Evolutionary conservation across 2,113 vertebrate species (phyloP), one percentile per base, ranked within the genome.

Genomic region (Anarhynchus alexandrinus): DNA sequence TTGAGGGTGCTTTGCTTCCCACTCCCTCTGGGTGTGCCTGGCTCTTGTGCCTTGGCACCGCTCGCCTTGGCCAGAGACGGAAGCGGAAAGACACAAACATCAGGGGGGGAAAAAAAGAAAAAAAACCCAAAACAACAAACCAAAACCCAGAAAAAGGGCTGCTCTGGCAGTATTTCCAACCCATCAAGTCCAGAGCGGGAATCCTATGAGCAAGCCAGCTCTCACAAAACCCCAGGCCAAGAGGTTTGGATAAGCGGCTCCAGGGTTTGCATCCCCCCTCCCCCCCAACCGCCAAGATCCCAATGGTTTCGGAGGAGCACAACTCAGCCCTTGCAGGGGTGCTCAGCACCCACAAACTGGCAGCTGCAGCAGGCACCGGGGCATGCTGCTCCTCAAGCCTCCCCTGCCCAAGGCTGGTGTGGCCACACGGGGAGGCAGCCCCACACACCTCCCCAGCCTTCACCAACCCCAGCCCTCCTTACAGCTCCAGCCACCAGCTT

Each of bases 1-100:
- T 9, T 65, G 62, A 87, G 90, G 70, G 58, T 25, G 15, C 74
- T 85, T 86, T 82, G 58, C 74, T 91, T 91, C n/a, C n/a, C 30
- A 70, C 36, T 88, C 65, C 73, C 40, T 54, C 82, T 86, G 78
- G 78, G 70, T 55, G 74, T 93, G 91, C 89, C 91, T 82, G 78
- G 77, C 42, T 62, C 83, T 42, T 51, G 81, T 58, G 86, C 86
- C 65, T 85, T 89, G 88, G 96, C 90, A 92, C 76, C 2, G 2
- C 73, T 88, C 4, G 38, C 23, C 64, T 86, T 78, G 80, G 82
- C 83, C 94, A 85, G 54, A 86, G 70, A 65, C 8, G 5, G 91
- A 94, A 91, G 74, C 58, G 78, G 86, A 95, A 95, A 91, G 82
- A 93, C 70, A 70, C 70, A 95, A 95, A 95, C 66, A 92, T 57